Evolutionary conservation across 1,140 invertebrate species (phyloP), one percentile per base, ranked within the genome.

Genomic region (Dryas iulia): DNA sequence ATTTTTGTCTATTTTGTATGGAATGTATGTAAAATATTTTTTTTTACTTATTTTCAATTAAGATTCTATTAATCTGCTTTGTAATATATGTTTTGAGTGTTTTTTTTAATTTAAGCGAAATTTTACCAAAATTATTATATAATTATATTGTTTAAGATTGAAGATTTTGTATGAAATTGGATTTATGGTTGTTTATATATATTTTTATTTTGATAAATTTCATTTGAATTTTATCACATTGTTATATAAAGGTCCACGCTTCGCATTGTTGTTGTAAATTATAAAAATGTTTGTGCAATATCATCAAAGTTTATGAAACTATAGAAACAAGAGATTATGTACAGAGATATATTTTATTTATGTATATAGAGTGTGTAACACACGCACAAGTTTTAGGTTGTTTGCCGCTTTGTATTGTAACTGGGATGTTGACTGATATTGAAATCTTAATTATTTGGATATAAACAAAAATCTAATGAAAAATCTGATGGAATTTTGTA

Each of bases 281-380:
- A 47, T 47, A 47, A 21, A 59, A 24, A 23, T 52, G 33, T 61
- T 14, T 61, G 35, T 61, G 35, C 33, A 61, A 61, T 47, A 26
- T 26, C 10, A 61, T 25, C 59, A 47, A 61, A 61, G 53, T 26
- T 26, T 56, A 56, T 18, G 21, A 24, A 56, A 56, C 11, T 56
- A 56, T 47, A 21, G 39, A 7, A 47, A 47, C 14, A 8, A 47
- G 14, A 47, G 18, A 47, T 21, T 21, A 47, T 47, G 8, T 47
- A 47, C 18, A 47, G 14, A 47, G 18, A 47, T 47, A 21, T 47
- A 47, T 47, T 47, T 21, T 47, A 47, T 47, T 47, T 21, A 21
- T 21, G 33, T 33, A 39, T 14, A 39, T n/a, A n/a, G 14, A 18
- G 39, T 47, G 39, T 47, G 39, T 14, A 39, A 39, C 33, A n/a